These are phyloP conservation scores for Caradrina clavipalpis DNA, from an alignment of 2,888 invertebrate genomes.

Conservation along the genomic window DNA sequence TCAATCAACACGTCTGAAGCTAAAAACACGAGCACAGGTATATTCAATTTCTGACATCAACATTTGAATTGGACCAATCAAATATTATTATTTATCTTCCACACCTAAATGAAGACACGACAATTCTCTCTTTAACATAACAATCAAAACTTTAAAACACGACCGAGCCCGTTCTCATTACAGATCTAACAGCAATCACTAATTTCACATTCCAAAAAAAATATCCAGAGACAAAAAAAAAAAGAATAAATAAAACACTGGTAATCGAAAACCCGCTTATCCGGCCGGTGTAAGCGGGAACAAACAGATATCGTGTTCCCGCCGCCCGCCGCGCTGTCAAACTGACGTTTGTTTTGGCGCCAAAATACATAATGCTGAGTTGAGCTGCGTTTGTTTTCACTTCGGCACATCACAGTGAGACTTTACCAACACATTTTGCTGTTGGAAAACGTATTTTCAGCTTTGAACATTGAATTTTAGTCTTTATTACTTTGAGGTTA, in stretches of 20 bases:
- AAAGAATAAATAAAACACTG: conserved; percentile 71
- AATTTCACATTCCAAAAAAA: conserved; percentile 64
- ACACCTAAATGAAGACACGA: conserved; percentile 35
- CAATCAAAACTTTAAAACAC: conserved; percentile 36
- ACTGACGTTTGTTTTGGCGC: conserved; percentile 91
- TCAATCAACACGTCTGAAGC: not conserved
- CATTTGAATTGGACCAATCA: conserved; percentile 10
- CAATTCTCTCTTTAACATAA: conserved; percentile 43
- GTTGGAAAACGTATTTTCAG: conserved; percentile 73
- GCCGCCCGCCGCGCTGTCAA: conserved; percentile 90
- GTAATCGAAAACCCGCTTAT: conserved; percentile 88
- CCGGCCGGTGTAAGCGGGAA: conserved; percentile 86
- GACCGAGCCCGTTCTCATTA: conserved; percentile 52
- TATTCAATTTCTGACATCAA: conserved; percentile 7
- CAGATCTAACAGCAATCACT: conserved; percentile 55
- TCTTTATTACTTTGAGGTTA: conserved; percentile 65
- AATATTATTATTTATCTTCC: conserved; percentile 49
- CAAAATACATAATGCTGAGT: conserved; percentile 90
- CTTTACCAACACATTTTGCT: conserved; percentile 67
- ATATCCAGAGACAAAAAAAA: conserved; percentile 57
- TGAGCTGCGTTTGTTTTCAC: conserved; percentile 89
- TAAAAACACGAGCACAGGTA: not conserved
- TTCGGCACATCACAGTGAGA: conserved; percentile 85
- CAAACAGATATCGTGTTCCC: conserved; percentile 88
- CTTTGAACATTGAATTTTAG: conserved; percentile 66